Evolutionary conservation across 2,888 invertebrate genomes (phyloP), one percentile per base, ranked within the genome.

Genomic region (Allacma fusca): DNA sequence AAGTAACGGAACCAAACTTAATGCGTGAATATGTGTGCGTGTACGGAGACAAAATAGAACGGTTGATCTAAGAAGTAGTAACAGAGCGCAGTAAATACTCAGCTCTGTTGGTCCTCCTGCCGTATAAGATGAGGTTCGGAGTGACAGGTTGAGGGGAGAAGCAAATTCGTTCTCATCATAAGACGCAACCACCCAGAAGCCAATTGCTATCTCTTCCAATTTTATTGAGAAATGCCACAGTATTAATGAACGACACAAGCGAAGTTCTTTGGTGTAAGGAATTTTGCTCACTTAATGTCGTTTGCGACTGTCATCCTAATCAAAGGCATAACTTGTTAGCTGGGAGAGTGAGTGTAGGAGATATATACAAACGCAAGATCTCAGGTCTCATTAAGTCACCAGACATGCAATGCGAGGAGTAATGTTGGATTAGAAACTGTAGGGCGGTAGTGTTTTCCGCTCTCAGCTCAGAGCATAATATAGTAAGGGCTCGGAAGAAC

Each of bases 181-280:
- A 65, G 64, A 70, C 59, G 34, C 69, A 74, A 69, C 78, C 78
- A 78, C 78, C 78, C 78, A 75, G 78, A 78, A 78, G 74, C 70
- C 64, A 70, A 77, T 67, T 76, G 72, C 72, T 59, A 72, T 72
- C 72, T 72, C 29, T 59, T 34, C 72, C 59, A 72, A 72, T 72
- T 72, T 72, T 72, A 72, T 72, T 72, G 72, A 72, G 72, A 72
- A 57, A 72, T 72, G 72, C 59, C 59, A 57, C 29, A 59, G 59
- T 72, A 72, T 72, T 72, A 72, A 72, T 72, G 70, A 72, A 72
- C 50, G 72, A 72, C 59, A 72, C 34, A 28, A 72, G 68, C 29
- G 19, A 50, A 50, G 16, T 28, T 57, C 43, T 71, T 72, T 57
- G 59, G 59, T 59, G 21, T 59, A 28, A 72, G 72, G 72, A 72